Evolutionary conservation across 2,113 vertebrate genomes (phyloP), one percentile per base, ranked within the genome.

Genomic region (Pogonocichla stellata): DNA sequence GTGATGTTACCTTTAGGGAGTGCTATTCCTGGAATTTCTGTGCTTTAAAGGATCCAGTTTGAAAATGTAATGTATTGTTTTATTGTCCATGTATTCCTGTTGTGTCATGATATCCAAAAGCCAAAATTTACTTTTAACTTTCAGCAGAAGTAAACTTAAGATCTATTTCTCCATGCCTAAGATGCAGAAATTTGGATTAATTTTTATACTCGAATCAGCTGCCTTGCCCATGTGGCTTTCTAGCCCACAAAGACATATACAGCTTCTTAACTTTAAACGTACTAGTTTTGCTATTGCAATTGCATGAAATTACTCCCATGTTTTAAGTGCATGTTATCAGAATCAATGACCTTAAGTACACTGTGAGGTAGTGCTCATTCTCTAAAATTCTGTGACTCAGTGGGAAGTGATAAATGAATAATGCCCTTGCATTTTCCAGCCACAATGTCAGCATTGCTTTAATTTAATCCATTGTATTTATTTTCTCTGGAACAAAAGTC

Each of bases 391-490:
- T 90, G 28, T 93, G 79, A 62, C 64, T 83, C 65, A 80, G 34
- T 56, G 25, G 36, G 28, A 53, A 88, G 48, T 80, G 70, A 87
- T 90, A 80, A 90, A 90, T 87, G 66, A 80, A 70, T 60, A 64
- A 80, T 54, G 65, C 77, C 80, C 56, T 96, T 95, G 75, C n/a
- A 45, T 92, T 92, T 86, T 87, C 79, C 48, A 83, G 74, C 43
- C 54, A 60, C 74, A 70, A 20, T 64, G 67, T 80, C 92, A 64
- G 28, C 25, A 53, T 70, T 88, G 28, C 50, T 88, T 94, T 90
- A 85, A 80, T 91, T 92, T 80, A 79, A 73, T 75, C 24, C 29
- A 40, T n/a, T 74, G 36, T 50, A 54, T 86, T 90, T 96, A 90
- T 90, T 94, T 88, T 88, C 40, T 83, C 19, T 53, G 64, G 40